Evolutionary conservation across 2,113 vertebrate genomes (phyloP).

Genomic region (Brachypodius melanocephalos): DNA sequence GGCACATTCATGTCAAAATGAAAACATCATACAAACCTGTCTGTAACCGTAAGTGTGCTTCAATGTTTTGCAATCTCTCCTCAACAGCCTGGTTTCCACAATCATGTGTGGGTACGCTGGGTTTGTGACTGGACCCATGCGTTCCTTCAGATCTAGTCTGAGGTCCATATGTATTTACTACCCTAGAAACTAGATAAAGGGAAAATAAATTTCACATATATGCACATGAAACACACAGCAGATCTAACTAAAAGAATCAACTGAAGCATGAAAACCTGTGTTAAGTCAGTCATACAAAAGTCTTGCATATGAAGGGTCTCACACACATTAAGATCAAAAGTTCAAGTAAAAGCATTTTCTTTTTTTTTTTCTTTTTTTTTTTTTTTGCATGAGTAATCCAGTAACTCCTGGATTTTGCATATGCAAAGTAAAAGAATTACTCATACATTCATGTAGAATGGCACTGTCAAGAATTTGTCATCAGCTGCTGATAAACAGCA

Average conservation of each 20-base stretch:
- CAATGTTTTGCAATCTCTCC: constrained; percentile 92
- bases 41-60: constrained; percentile 88
- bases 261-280: neutral
- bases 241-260: neutral
- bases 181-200: constrained; percentile 84
- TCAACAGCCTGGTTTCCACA: constrained; percentile 91
- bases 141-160: constrained; percentile 83
- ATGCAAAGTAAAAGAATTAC: neutral
- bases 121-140: constrained; percentile 74
- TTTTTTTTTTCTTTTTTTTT: neutral
- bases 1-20: neutral
- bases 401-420: neutral
- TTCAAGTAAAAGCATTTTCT: neutral
- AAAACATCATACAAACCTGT: constrained; percentile 74
- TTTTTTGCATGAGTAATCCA: neutral
- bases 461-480: neutral
- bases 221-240: neutral
- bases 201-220: neutral
- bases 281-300: neutral
- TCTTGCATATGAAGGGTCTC: neutral
- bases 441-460: neutral
- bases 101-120: constrained; percentile 63
- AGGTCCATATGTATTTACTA: constrained; percentile 93
- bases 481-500: neutral
- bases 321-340: neutral